Base-by-base conservation (phyloP, 92 coral and sea anemone genomes). In the Actinernus sp. region DNA sequence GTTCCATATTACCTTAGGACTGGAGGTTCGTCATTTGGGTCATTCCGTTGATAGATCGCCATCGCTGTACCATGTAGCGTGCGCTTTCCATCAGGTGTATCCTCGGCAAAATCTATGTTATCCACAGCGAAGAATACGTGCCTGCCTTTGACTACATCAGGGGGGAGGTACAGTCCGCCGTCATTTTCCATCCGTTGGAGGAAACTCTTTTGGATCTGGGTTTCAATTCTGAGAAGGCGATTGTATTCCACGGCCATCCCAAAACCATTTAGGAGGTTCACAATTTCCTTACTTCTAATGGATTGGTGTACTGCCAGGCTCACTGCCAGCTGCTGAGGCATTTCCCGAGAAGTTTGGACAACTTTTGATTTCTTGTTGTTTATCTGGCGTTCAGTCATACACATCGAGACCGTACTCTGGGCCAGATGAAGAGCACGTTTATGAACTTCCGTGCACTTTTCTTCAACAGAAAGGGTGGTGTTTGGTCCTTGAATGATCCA, bases 401-500 rank as follows among this genome's bases (percentile, higher is more conserved):
- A 16, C 87, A 80, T 53, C n/a, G n/a, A n/a, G n/a, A n/a, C n/a
- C n/a, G n/a, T n/a, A n/a, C n/a, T n/a, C n/a, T n/a, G n/a, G n/a
- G 69, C 53, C n/a, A 73, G 40, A 37, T 58, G 72, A 30, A 50
- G 27, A 2, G 77, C 71, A 3, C 82, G 82, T 21, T 43, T 73
- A 73, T 73, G 63, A 2, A 65, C 78, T 58, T 82, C 77, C 49
- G 61, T 40, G 26, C 3, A 4, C 70, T 82, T 82, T 62, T 55
- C 59, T 37, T 81, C 68, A 49, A 25, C 14, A n/a, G 61, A 72
- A 33, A 72, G 48, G 13, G 70, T 49, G 24, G 76, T 17, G 3
- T 50, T 57, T 21, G 83, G 77, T 21, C 88, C 88, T 59, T 67
- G 82, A 27, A 73, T 27, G 4, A 73, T 30, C 82, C 88, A 82